phyloP scores from a whole-genome alignment of 2,888 invertebrate genomes.

The Cheilosia scutellata region DNA sequence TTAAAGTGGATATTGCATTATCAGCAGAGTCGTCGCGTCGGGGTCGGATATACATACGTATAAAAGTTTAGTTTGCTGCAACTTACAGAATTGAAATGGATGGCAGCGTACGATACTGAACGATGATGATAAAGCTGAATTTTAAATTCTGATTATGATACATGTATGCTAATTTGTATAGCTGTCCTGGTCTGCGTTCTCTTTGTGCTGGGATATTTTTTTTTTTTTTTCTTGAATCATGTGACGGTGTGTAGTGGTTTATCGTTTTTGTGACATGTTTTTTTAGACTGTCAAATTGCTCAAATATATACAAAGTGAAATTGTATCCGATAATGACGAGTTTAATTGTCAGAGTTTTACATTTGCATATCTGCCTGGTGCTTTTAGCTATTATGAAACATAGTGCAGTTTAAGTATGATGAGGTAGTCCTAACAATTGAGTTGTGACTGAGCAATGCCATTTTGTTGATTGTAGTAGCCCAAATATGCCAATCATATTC shows the following conservation, averaged over 20 bases:
- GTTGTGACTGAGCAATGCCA: neutral
- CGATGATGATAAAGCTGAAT: slow-evolving; percentile 61
- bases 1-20: slow-evolving; percentile 59
- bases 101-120: slow-evolving; percentile 38
- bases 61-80: slow-evolving; percentile 15
- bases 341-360: slow-evolving; percentile 27
- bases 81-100: slow-evolving; percentile 64
- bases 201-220: slow-evolving; percentile 17
- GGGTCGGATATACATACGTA: neutral
- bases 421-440: neutral
- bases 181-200: neutral
- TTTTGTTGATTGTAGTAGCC: neutral
- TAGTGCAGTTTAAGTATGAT: slow-evolving; percentile 4
- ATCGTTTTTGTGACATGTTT: slow-evolving; percentile 56
- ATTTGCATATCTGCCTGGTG: neutral
- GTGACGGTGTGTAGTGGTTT: slow-evolving; percentile 12
- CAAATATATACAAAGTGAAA: slow-evolving; percentile 31
- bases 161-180: slow-evolving; percentile 33
- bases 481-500: too few species aligned
- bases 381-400: neutral
- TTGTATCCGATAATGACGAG: slow-evolving; percentile 39
- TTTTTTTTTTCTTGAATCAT: slow-evolving; percentile 2
- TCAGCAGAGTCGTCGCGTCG: slow-evolving; percentile 27
- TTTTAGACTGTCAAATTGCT: slow-evolving; percentile 52
- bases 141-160: slow-evolving; percentile 66